These are phyloP conservation scores for Nematopogon swammerdamellus DNA, from an alignment of 2,888 invertebrate species.

Conservation along the genomic window DNA sequence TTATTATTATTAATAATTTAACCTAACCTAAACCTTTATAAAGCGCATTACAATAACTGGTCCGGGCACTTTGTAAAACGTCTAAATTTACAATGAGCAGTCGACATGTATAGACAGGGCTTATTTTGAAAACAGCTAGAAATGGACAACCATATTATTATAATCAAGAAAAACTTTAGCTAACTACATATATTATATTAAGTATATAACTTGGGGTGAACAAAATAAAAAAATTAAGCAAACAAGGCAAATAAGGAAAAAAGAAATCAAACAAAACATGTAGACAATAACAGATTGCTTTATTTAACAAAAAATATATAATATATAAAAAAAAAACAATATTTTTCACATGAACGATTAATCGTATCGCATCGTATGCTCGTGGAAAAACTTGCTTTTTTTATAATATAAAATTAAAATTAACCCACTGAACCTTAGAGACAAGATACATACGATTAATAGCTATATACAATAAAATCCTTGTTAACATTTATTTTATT, in stretches of 20 bases:
- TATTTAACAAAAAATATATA: constrained; percentile 59
- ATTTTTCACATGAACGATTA: constrained; percentile 38
- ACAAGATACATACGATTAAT: constrained; percentile 56
- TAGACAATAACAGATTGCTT: constrained; percentile 57
- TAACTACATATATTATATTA: no score
- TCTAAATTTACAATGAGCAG: no score
- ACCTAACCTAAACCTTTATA: no score
- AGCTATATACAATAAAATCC: constrained; percentile 52
- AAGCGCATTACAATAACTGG: no score
- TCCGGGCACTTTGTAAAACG: no score
- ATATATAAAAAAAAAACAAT: constrained; percentile 47
- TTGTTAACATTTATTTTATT: constrained; percentile 49
- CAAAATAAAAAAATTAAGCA: constrained; percentile 12
- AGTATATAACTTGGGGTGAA: no score
- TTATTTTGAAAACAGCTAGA: no score
- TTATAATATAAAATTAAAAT: constrained; percentile 52
- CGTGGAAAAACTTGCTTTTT: constrained; percentile 44
- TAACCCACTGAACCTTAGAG: constrained; percentile 54
- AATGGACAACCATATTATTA: no score
- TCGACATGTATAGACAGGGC: no score
- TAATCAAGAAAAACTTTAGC: no score
- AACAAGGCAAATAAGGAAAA: constrained; percentile 15
- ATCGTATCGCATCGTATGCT: constrained; percentile 20
- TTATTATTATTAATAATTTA: no score
- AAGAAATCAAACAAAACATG: constrained; percentile 45